Percentiles rank a stretch among this genome's conserved stretches.
phyloP scores from a whole-genome alignment of 1,140 invertebrate genomes.

The Achatina immaculata region DNA sequence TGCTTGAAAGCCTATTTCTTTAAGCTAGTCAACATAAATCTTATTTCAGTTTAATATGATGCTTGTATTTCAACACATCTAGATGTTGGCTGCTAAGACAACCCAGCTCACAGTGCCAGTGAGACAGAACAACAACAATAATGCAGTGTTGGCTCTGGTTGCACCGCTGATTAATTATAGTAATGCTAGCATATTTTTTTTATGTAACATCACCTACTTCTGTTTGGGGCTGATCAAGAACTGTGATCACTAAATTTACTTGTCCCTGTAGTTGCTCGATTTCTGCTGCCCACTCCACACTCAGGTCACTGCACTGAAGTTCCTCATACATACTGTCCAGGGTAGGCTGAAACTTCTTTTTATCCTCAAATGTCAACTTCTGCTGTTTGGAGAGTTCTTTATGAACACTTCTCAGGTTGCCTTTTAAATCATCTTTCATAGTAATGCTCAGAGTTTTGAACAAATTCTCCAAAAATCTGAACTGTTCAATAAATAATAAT shows the following conservation, averaged over 20 bases:
- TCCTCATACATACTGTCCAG: neutral
- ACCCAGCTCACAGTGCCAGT: no score
- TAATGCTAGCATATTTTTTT: neutral
- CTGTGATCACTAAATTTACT: neutral
- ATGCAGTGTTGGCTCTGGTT: no score
- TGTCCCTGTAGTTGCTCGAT: neutral
- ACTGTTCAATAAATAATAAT: constrained; percentile 20
- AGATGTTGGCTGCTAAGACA: no score
- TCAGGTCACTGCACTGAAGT: neutral
- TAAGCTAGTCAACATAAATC: no score
- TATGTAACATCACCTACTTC: neutral
- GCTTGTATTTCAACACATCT: no score
- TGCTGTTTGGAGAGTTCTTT: neutral
- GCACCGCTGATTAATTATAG: neutral
- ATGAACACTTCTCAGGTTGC: neutral
- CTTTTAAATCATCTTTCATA: neutral
- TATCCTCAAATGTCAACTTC: neutral
- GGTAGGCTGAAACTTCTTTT: neutral
- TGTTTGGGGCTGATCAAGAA: constrained; percentile 14
- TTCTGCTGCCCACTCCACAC: neutral
- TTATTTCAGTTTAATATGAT: no score
- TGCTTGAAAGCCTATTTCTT: no score
- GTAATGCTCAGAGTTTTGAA: neutral
- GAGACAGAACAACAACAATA: no score
- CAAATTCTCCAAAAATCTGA: neutral